Percentiles rank a stretch among this genome's conserved stretches.
phyloP scores from a whole-genome alignment of 2,888 invertebrate genomes.

The Ischnura elegans region DNA sequence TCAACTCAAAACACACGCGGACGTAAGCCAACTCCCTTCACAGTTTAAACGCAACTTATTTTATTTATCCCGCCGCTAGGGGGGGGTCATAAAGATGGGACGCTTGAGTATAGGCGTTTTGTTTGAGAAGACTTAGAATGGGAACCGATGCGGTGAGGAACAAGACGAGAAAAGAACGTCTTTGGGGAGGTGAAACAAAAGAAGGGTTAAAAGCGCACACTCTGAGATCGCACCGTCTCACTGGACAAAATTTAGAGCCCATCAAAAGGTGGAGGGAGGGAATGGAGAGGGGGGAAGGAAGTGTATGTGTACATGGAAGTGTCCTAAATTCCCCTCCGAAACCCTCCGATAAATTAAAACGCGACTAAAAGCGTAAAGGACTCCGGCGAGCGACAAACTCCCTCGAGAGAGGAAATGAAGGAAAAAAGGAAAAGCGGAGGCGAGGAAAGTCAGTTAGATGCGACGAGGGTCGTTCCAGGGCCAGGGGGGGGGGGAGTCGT shows the following conservation, averaged over 20 bases:
- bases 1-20: neutral
- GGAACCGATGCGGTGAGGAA: neutral
- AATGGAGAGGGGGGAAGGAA: neutral
- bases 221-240: neutral
- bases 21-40: neutral
- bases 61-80: neutral
- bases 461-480: constrained; percentile 21
- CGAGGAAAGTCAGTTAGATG: constrained; percentile 49
- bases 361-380: constrained; percentile 25
- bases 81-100: neutral
- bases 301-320: no score
- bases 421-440: neutral
- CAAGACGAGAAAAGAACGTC: neutral
- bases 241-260: neutral
- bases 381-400: neutral
- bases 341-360: constrained; percentile 38
- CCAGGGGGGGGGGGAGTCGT: constrained; percentile 19
- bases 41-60: neutral
- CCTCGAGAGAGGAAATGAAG: neutral
- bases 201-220: neutral
- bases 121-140: neutral
- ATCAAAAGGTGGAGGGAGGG: neutral
- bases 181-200: neutral
- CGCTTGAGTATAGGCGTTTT: neutral
- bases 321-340: no score